phyloP scores from a whole-genome alignment of 1,140 invertebrate species.

The Neoseiulus cucumeris region DNA sequence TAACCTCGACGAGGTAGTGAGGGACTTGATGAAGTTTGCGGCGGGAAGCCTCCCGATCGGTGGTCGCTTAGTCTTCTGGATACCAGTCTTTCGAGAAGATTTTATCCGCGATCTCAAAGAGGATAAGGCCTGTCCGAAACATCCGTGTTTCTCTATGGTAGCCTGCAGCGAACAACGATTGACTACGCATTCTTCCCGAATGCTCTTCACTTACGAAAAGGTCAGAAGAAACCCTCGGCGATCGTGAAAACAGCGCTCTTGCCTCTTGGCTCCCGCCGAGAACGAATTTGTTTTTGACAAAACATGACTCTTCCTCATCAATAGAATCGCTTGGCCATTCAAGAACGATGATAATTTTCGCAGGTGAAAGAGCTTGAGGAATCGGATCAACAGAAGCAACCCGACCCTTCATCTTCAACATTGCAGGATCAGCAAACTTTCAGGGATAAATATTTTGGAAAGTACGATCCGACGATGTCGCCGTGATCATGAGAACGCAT shows the following conservation, averaged over 20 bases:
- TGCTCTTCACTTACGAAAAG: slow-evolving; percentile 1
- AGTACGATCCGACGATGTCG: too few species aligned
- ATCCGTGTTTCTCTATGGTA: neutral
- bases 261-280: neutral
- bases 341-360: neutral
- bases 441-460: too few species aligned
- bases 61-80: neutral
- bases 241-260: too few species aligned
- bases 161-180: neutral
- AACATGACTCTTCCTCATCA: neutral
- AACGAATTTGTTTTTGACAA: neutral
- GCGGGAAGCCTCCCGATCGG: neutral
- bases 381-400: too few species aligned
- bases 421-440: too few species aligned
- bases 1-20: neutral
- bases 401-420: too few species aligned
- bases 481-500: too few species aligned
- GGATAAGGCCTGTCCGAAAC: neutral
- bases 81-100: neutral
- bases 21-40: neutral
- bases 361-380: too few species aligned
- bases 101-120: neutral
- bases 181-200: neutral
- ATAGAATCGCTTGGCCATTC: neutral
- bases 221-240: too few species aligned